phyloP scores from a whole-genome alignment of 1,140 invertebrate species.

The Pseudomyrmex gracilis region DNA sequence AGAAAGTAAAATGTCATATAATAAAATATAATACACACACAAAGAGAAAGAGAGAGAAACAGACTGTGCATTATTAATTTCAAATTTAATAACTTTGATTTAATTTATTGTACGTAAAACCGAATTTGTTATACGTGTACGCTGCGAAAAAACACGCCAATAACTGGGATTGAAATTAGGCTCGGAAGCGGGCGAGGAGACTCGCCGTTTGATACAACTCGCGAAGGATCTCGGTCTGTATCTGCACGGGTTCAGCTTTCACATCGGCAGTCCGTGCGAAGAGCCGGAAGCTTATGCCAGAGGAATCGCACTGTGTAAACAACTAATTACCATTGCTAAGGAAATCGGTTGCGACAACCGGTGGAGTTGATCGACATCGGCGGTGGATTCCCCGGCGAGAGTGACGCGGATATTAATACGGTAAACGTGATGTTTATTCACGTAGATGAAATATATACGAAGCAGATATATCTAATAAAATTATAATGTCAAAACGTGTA shows the following conservation, averaged over 20 bases:
- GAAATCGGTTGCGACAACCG: conserved; percentile 88
- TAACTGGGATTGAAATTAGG: conserved; percentile 97
- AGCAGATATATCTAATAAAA: neutral
- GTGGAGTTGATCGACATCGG: conserved; percentile 93
- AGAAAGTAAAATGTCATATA: conserved; percentile 86
- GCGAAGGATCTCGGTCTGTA: conserved; percentile 90
- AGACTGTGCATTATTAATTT: too few species aligned
- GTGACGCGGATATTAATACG: conserved; percentile 87
- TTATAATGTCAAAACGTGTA: neutral
- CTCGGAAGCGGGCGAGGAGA: conserved; percentile 92
- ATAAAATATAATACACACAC: neutral
- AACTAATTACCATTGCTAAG: conserved; percentile 89
- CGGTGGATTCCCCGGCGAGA: conserved; percentile 92
- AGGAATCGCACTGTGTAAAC: conserved; percentile 88
- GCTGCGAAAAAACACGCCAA: conserved; percentile 90
- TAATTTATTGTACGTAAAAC: neutral
- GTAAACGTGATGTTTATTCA: conserved; percentile 80
- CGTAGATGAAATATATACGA: neutral
- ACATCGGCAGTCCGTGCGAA: conserved; percentile 93
- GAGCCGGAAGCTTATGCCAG: conserved; percentile 90
- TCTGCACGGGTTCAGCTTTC: conserved; percentile 95
- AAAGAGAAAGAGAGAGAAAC: neutral
- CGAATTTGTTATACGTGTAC: conserved; percentile 95
- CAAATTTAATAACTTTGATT: too few species aligned
- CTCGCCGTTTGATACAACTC: conserved; percentile 90